These are phyloP conservation scores for Casuarius casuarius DNA, from an alignment of 2,113 vertebrate species.

Conservation along the genomic window DNA sequence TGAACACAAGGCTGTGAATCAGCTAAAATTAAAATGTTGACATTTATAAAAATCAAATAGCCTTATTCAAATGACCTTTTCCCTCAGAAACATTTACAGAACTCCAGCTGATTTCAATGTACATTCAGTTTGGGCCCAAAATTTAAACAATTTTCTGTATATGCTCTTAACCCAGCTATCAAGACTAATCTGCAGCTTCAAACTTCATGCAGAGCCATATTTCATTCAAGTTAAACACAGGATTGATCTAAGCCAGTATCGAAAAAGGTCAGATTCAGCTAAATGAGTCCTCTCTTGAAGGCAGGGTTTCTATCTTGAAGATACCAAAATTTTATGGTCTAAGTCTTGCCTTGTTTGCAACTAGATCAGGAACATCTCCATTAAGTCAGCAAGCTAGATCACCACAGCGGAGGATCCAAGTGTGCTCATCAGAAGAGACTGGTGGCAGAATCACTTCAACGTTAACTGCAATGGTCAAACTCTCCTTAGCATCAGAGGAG, in stretches of 20 bases:
- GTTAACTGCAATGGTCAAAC: background rate
- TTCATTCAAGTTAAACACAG: background rate
- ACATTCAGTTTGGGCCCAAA: background rate
- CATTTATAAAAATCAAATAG: conserved; percentile 21
- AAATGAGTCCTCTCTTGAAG: background rate
- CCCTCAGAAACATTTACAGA: background rate
- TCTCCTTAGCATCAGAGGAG: background rate
- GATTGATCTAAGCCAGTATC: background rate
- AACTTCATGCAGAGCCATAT: background rate
- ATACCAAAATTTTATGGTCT: background rate
- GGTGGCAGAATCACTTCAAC: background rate
- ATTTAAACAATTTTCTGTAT: background rate
- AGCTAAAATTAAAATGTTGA: conserved; percentile 41
- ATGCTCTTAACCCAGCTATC: background rate
- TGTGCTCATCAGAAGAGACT: background rate
- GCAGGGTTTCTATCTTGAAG: background rate
- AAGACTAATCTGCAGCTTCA: background rate
- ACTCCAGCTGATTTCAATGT: background rate
- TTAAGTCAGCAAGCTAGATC: background rate
- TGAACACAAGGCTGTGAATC: conserved; percentile 40
- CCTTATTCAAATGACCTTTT: background rate
- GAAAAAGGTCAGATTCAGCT: background rate
- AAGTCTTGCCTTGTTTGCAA: background rate
- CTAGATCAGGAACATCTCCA: background rate
- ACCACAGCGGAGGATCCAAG: background rate